Base-by-base conservation (phyloP, 2,797 vertebrate species). In the Fistularia commersonii region DNA sequence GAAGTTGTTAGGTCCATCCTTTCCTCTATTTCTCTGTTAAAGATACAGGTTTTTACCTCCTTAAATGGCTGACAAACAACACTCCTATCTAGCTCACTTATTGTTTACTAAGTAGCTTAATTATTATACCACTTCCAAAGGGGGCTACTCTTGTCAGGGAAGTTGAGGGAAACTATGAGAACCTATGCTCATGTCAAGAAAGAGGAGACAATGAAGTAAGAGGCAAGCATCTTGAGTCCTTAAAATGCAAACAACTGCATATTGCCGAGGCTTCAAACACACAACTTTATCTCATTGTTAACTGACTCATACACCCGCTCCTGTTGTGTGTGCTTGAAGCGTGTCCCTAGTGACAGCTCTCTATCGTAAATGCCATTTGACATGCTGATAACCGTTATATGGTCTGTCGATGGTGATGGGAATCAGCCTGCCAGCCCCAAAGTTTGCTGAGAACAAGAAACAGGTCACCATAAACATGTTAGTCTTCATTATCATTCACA, bases 321-420 rank as follows among this genome's bases (percentile, higher is more conserved):
- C 46, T 49, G 51, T 46, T 65, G 48, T 62, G 51, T 39, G 39
- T 62, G 61, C 54, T 55, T 68, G 66, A 36, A 47, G 7, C 7
- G 12, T 6, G 55, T 57, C 55, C 41, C 13, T 34, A 73, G 59
- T 80, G 69, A 31, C 76, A 74, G 69, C 54, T 66, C 50, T 34
- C 57, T 31, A 8, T 63, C 61, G 66, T 84, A 87, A 85, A 87
- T 74, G 72, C 78, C 76, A 75, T 83, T 69, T 81, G 71, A 82
- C 73, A 41, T 66, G 54, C 64, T 75, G 73, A 77, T 66, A 65
- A 65, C 45, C 54, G 23, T 56, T 77, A 67, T 60, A 63, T 8
- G 50, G 48, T 70, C 55, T 35, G 33, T 1, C 41, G 56, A 12
- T 32, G 53, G 14, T 14, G 48, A 8, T 48, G 72, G 64, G 52